Base-by-base conservation (phyloP, 2,113 vertebrate species). In the Gobius niger region DNA sequence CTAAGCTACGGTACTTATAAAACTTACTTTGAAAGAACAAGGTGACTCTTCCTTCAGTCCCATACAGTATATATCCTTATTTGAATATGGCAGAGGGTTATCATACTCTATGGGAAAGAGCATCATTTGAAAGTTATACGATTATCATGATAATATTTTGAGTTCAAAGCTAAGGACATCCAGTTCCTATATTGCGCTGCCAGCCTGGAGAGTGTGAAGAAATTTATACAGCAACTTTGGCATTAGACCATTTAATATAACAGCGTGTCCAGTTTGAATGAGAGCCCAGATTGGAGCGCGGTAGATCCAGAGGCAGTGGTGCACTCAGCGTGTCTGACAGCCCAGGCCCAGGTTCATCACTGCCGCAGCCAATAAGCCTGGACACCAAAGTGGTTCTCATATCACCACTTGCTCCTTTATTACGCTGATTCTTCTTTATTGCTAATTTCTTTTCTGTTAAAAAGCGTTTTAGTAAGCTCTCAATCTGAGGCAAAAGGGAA, bases 281-380 rank as follows among this genome's bases (percentile, higher is more conserved):
- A 53, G 16, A 65, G 54, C 53, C 10, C 49, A 53, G 63, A 63
- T 8, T 60, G 8, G 72, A 78, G 54, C 65, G 59, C 65, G 59
- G 68, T 57, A 50, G 59, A 15, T 46, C 3, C 71, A 64, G 64
- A 72, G 5, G 50, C 44, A 69, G 63, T 4, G 60, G 71, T 72
- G 72, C 67, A 74, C 41, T 44, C 64, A 52, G 67, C 63, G 63
- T 44, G 64, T 51, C 42, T 72, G 83, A 78, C 77, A 84, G 75
- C 66, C 46, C 44, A 64, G 75, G 49, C 51, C 68, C n/a, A 41
- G 64, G 67, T 77, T 34, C 70, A 75, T 77, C 53, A 9, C 62
- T 53, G 7, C 24, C 57, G 57, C 9, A 63, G 18, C 0, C 11
- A 67, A 50, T 61, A 53, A 54, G 53, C 47, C 64, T 70, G 67